Conservation (phyloP, 2,113 vertebrate species). For the Trogon surrucura region DNA sequence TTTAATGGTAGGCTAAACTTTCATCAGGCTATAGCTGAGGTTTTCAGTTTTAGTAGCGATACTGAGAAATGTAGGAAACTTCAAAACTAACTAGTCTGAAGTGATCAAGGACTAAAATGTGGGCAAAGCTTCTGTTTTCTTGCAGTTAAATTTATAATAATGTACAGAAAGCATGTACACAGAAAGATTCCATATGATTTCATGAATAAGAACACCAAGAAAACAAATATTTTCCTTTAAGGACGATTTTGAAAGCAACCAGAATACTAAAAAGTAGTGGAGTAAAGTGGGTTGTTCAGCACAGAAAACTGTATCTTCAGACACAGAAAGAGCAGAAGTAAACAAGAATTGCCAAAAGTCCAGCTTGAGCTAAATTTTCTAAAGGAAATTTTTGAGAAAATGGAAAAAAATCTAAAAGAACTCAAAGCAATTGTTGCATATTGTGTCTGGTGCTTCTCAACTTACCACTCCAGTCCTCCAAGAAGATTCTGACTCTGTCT, state of each 20-base stretch:
- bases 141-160: not conserved
- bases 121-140: not conserved
- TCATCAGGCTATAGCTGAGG: not conserved
- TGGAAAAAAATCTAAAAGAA: fast-evolving
- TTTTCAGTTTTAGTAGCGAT: not conserved
- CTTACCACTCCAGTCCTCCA: not conserved
- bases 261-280: not conserved
- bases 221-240: not conserved
- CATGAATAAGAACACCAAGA: not conserved
- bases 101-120: not conserved
- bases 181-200: not conserved
- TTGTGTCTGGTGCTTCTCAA: not conserved
- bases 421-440: not conserved
- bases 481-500: not conserved
- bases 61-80: not conserved
- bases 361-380: not conserved
- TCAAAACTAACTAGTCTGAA: not conserved
- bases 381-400: not conserved
- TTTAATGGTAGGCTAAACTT: not conserved
- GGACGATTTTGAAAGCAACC: not conserved
- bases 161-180: not conserved
- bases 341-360: not conserved
- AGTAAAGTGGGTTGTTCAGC: not conserved
- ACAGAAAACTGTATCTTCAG: not conserved
- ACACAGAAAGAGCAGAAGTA: not conserved